Percentiles rank a stretch among this genome's conserved stretches.
phyloP scores from a whole-genome alignment of 2,797 vertebrate genomes.

The Rachycentron canadum region DNA sequence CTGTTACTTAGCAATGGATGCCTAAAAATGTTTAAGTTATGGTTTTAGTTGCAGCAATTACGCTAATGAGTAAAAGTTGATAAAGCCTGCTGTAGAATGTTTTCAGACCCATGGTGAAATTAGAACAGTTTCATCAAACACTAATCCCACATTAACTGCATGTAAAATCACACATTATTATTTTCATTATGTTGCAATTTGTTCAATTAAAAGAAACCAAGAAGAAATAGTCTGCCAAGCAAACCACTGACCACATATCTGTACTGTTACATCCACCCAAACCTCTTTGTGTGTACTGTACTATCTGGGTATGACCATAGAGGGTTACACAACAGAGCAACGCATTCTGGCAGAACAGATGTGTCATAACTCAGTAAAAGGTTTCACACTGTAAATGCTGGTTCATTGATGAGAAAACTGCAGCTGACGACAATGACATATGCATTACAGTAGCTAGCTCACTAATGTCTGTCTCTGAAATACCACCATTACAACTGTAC shows the following conservation, averaged over 20 bases:
- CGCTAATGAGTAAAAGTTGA: conserved; percentile 17
- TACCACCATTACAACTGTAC: background rate
- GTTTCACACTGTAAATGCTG: conserved; percentile 35
- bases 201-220: conserved; percentile 4
- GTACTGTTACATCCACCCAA: background rate
- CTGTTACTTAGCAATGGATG: conserved; percentile 12
- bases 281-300: conserved; percentile 4
- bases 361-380: conserved; percentile 44
- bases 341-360: conserved; percentile 33
- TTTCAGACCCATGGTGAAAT: conserved; percentile 8
- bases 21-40: conserved; percentile 15
- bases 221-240: background rate
- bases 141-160: conserved; percentile 22
- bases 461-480: background rate
- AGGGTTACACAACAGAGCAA: conserved; percentile 5
- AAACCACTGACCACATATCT: background rate
- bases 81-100: background rate
- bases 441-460: conserved; percentile 7
- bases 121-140: conserved; percentile 10
- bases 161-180: conserved; percentile 4
- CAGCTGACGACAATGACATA: conserved; percentile 18
- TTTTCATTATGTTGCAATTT: background rate
- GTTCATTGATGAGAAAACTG: conserved; percentile 38
- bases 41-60: conserved; percentile 24
- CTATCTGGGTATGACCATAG: conserved; percentile 1